These are phyloP conservation scores for Falcaria lacertinaria DNA, from an alignment of 2,888 invertebrate species.

Conservation along the genomic window DNA sequence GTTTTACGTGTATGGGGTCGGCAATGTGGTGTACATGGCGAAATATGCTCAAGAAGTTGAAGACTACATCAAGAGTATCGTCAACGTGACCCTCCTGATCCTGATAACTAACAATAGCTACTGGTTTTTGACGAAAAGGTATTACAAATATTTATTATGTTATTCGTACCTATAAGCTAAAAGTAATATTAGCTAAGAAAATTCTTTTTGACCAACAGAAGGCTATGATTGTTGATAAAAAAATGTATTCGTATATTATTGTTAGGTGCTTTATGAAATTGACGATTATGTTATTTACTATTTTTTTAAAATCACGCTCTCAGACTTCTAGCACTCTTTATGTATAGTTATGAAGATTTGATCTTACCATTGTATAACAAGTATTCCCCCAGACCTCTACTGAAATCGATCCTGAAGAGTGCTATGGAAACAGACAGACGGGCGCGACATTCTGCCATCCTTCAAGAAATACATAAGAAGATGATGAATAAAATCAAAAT, in stretches of 20 bases:
- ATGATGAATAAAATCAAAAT: slow-evolving; percentile 39
- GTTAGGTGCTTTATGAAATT: too few relatives aligned
- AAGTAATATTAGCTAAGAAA: too few relatives aligned
- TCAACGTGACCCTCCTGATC: slow-evolving; percentile 47
- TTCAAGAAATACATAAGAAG: slow-evolving; percentile 32
- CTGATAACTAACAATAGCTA: slow-evolving; percentile 44
- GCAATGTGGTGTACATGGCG: slow-evolving; percentile 41
- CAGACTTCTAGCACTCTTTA: too few relatives aligned
- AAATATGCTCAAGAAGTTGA: slow-evolving; percentile 34
- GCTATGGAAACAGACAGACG: slow-evolving; percentile 35
- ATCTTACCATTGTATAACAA: too few relatives aligned
- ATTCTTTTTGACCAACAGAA: too few relatives aligned
- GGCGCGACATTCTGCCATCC: slow-evolving; percentile 19
- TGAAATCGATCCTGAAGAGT: slow-evolving; percentile 29
- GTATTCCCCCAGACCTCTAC: slow-evolving; percentile 32
- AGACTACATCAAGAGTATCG: slow-evolving; percentile 50
- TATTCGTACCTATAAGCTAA: too few relatives aligned
- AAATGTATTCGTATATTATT: too few relatives aligned
- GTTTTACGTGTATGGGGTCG: slow-evolving; percentile 49
- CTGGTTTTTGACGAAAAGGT: slow-evolving; percentile 57
- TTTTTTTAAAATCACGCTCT: too few relatives aligned
- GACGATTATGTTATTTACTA: too few relatives aligned
- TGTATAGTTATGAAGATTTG: too few relatives aligned
- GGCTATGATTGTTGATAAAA: too few relatives aligned
- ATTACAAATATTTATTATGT: background rate